Base-by-base conservation (phyloP, 2,888 invertebrate genomes). In the Flexamia atlantica region DNA sequence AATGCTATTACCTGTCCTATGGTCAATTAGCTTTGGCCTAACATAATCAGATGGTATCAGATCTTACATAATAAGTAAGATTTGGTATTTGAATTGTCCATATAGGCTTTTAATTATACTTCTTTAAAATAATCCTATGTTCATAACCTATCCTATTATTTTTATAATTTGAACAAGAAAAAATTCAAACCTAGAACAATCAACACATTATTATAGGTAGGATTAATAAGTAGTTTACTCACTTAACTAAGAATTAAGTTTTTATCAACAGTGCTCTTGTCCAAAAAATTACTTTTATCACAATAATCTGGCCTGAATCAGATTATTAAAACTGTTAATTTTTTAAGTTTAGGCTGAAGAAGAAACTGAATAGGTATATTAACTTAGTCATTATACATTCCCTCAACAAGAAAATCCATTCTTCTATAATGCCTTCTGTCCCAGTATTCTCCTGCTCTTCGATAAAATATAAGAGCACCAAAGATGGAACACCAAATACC, bases 401-500 rank as follows among this genome's bases (percentile, higher is more conserved):
- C 97, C 90, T 97, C 97, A 83, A 97, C 94, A 17, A 97, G 92
- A 72, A 82, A 82, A 89, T 97, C 97, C 96, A 97, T 97, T 89
- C 96, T 92, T 86, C 95, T 93, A 88, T 97, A 97, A 90, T 97
- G 96, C 87, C 97, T 92, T 87, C 96, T 95, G 87, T 95, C 94
- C 96, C 97, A 97, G 89, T 95, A 95, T 89, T 97, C 96, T 87
- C 94, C 92, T n/a, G 96, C 94, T 86, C 94, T 91, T 87, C 94
- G 93, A 84, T 95, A 92, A 30, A 94, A 91, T 89, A 95, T 92
- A 84, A 94, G 94, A 23, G 94, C 92, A 74, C 95, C 91, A 70
- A 94, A 92, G 53, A 94, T 93, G 87, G 96, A 93, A 89, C 96
- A 91, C 9, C 96, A 96, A 79, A 96, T 93, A 36, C 95, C 94